A percentile compares a stretch with the other conserved stretches of the same genome.
Conservation (phyloP, 2,888 invertebrate species). For the Helleia helle region DNA sequence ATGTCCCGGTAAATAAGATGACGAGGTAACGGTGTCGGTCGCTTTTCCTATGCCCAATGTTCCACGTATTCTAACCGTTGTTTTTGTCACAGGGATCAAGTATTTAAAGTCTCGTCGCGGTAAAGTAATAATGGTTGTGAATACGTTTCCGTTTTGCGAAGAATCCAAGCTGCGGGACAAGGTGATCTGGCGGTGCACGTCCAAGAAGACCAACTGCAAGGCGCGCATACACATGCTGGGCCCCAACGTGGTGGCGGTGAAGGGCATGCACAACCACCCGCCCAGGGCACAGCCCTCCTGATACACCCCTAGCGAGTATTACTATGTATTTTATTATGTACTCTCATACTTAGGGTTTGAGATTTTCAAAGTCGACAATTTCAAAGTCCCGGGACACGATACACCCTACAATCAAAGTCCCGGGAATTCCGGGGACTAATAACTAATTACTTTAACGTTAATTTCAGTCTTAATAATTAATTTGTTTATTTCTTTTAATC, state of each 20-base stretch:
- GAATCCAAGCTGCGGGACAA: constrained; percentile 68
- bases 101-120: constrained; percentile 68
- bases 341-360: no score
- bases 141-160: constrained; percentile 70
- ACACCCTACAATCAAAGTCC: no score
- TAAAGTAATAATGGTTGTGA: constrained; percentile 71
- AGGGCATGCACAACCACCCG: constrained; percentile 69
- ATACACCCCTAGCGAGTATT: constrained; percentile 15
- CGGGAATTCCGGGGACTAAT: no score
- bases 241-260: constrained; percentile 61
- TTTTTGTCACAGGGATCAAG: constrained; percentile 60
- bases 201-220: constrained; percentile 70
- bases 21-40: constrained; percentile 17
- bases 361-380: no score
- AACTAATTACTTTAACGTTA: no score
- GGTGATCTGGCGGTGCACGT: constrained; percentile 69
- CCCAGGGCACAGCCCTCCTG: constrained; percentile 48
- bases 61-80: constrained; percentile 30
- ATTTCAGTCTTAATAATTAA: no score
- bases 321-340: not conserved
- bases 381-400: no score
- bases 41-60: constrained; percentile 13
- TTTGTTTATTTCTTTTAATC: no score
- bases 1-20: not conserved
- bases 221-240: constrained; percentile 68